These are phyloP conservation scores for Tachyglossus aculeatus DNA, from an alignment of 2,797 vertebrate genomes.

Conservation along the genomic window DNA sequence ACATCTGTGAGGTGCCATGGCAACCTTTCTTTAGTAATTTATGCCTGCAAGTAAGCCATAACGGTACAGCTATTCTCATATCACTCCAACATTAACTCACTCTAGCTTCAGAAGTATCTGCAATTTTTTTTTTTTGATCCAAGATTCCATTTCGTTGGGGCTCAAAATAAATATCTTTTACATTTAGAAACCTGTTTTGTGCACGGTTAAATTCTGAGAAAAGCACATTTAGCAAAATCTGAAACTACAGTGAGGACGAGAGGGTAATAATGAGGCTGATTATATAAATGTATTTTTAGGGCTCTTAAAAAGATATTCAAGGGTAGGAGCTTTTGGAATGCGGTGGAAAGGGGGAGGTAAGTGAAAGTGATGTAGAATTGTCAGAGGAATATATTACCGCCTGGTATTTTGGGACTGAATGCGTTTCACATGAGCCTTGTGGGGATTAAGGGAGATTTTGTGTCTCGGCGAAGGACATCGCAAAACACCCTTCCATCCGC, in stretches of 20 bases:
- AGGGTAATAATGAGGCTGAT: no score
- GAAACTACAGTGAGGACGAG: background rate
- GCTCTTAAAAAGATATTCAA: conserved; percentile 3
- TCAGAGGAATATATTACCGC: background rate
- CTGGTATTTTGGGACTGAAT: background rate
- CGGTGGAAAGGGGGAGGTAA: no score
- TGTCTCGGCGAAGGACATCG: no score
- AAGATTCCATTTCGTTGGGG: conserved; percentile 4
- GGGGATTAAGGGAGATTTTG: no score
- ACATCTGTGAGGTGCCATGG: conserved; percentile 70
- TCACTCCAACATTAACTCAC: conserved; percentile 32
- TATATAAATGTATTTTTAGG: background rate
- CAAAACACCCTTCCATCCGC: no score
- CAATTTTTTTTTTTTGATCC: conserved; percentile 6
- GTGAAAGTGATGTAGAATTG: background rate
- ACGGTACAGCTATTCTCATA: conserved; percentile 59
- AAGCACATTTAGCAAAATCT: background rate
- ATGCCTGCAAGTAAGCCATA: conserved; percentile 68
- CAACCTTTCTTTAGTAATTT: conserved; percentile 65
- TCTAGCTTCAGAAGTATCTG: conserved; percentile 10
- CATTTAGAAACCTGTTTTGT: background rate
- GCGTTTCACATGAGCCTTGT: background rate
- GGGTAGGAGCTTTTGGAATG: no score
- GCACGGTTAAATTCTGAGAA: background rate
- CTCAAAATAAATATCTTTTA: conserved; percentile 2